Conservation (phyloP, 2,888 invertebrate genomes). For the Incurvaria masculella region DNA sequence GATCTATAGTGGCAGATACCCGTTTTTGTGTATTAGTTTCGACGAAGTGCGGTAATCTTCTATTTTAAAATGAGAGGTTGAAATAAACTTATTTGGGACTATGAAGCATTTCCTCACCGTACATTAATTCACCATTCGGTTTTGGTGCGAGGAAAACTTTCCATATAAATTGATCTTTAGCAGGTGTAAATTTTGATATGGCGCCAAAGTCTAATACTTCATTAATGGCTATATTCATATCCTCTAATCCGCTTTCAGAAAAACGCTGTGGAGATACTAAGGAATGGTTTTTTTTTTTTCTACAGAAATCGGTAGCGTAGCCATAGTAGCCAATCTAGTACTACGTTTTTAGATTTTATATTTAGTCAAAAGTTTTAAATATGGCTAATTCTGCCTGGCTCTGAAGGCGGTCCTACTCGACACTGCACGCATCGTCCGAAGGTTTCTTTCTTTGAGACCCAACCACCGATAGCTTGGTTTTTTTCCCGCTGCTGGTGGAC, state of each 20-base stretch:
- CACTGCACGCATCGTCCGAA: no score
- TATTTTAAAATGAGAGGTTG: constrained; percentile 19
- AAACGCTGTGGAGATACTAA: background rate
- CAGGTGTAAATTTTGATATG: constrained; percentile 1
- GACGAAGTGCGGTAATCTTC: constrained; percentile 17
- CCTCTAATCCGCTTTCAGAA: background rate
- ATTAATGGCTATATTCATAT: constrained; percentile 1
- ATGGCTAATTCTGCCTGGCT: background rate
- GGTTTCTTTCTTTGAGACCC: no score
- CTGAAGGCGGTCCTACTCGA: no score
- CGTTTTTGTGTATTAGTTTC: constrained; percentile 13
- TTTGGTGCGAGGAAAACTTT: constrained; percentile 16
- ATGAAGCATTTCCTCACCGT: constrained; percentile 15
- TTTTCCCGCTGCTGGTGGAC: no score
- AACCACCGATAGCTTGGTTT: no score
- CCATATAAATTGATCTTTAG: constrained; percentile 15
- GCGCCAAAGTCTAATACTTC: constrained; percentile 6
- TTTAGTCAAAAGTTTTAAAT: background rate
- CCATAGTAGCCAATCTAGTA: background rate
- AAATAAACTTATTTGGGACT: constrained; percentile 16
- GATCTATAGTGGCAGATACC: constrained; percentile 14
- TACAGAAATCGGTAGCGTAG: background rate
- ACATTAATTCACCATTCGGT: constrained; percentile 14
- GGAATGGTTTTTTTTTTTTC: background rate
- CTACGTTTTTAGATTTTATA: background rate